These are phyloP conservation scores for Synaphobranchus kaupii DNA, from an alignment of 2,797 vertebrate genomes.

Conservation along the genomic window DNA sequence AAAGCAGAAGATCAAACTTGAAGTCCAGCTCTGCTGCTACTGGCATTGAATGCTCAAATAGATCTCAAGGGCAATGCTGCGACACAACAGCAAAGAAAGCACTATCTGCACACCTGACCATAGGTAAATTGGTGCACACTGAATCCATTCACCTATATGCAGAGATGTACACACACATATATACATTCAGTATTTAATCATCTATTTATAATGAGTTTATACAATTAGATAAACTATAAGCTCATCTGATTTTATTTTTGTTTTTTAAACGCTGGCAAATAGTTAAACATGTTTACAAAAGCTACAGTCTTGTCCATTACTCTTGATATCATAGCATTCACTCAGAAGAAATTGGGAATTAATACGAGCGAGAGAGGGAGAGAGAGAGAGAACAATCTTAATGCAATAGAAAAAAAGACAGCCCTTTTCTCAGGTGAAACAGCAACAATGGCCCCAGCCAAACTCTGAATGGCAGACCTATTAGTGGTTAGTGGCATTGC, in stretches of 20 bases:
- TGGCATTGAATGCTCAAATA: not conserved
- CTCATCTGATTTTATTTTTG: no score
- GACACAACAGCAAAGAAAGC: not conserved
- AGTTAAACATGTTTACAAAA: no score
- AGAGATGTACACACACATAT: not conserved
- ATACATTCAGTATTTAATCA: not conserved
- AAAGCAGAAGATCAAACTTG: not conserved
- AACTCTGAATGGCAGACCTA: slow-evolving; percentile 4
- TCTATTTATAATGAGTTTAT: no score
- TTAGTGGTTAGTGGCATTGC: not conserved
- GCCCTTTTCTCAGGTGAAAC: not conserved
- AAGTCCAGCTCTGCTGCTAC: not conserved
- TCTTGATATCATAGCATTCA: no score
- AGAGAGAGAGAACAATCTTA: not conserved
- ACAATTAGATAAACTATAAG: no score
- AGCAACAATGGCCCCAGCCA: not conserved
- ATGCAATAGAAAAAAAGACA: not conserved
- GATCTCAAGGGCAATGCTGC: not conserved
- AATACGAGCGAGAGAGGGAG: not conserved
- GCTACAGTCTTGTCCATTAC: no score
- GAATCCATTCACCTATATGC: not conserved
- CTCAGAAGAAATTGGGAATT: no score
- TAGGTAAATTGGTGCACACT: no score
- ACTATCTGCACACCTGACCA: no score
- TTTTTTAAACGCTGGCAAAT: no score